Percentiles rank a stretch among this genome's conserved stretches.
These are phyloP conservation scores for Mus caroli DNA, from an alignment of 2,797 vertebrate genomes.

Conservation along the genomic window DNA sequence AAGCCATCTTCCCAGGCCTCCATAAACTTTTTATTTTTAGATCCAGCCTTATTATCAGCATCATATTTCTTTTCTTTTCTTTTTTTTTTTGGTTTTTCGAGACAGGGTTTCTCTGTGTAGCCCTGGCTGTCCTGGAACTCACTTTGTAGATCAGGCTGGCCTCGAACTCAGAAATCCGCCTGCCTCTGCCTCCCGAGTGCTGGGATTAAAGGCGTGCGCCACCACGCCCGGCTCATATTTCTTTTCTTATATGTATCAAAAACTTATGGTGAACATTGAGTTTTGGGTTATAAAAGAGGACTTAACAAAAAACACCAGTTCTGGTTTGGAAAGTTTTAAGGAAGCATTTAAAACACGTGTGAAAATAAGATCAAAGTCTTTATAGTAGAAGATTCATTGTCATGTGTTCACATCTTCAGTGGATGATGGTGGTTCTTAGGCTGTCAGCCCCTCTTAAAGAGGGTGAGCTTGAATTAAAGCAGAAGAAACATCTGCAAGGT, in stretches of 20 bases:
- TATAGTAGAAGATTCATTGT: slow-evolving; percentile 12
- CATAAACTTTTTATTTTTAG: neutral
- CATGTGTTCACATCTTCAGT: slow-evolving; percentile 9
- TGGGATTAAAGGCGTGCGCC: too few relatives aligned
- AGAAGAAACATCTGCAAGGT: slow-evolving; percentile 35
- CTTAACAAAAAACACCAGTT: neutral
- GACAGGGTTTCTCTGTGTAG: too few relatives aligned
- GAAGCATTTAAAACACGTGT: slow-evolving; percentile 32
- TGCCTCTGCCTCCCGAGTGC: too few relatives aligned
- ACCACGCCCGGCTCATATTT: too few relatives aligned
- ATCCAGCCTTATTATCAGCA: neutral
- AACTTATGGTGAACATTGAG: neutral
- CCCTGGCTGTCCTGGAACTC: too few relatives aligned
- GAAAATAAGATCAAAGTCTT: slow-evolving; percentile 26
- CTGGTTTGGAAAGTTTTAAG: slow-evolving; percentile 61
- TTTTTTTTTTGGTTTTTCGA: too few relatives aligned
- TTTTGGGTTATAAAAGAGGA: neutral
- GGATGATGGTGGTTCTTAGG: slow-evolving; percentile 34
- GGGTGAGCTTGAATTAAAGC: slow-evolving; percentile 52
- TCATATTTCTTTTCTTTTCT: neutral
- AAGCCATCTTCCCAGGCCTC: neutral
- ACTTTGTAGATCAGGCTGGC: too few relatives aligned
- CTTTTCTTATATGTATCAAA: neutral
- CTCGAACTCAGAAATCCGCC: too few relatives aligned
- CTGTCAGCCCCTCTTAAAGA: slow-evolving; percentile 34